Conservation (phyloP, 2,113 vertebrate species). For the Cisticola juncidis region DNA sequence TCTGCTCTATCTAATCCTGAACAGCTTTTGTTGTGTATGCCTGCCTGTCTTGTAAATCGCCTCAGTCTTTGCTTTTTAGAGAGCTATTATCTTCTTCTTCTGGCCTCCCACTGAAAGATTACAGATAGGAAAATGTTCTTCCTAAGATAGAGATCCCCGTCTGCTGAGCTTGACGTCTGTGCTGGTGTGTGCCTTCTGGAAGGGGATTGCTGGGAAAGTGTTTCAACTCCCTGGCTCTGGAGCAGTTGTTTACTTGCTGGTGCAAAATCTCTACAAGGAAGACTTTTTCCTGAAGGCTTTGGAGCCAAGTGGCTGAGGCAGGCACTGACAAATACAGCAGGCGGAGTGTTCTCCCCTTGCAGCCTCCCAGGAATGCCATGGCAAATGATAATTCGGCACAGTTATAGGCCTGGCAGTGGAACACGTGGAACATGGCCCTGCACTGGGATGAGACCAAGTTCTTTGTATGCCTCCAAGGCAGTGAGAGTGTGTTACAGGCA, state of each 20-base stretch:
- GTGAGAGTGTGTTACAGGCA: not conserved
- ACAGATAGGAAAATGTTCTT: not conserved
- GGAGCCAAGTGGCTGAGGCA: not conserved
- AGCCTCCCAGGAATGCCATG: not conserved
- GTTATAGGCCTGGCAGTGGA: not conserved
- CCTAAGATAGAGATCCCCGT: not conserved
- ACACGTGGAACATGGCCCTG: not conserved
- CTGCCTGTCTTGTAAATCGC: not conserved
- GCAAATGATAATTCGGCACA: not conserved
- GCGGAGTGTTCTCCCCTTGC: not conserved
- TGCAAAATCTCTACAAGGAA: not conserved
- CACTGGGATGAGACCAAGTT: not conserved
- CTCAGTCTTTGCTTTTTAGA: not conserved
- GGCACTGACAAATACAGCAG: not conserved
- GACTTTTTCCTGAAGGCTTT: not conserved
- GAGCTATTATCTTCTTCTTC: not conserved
- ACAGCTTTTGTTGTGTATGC: not conserved
- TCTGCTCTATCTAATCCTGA: not conserved
- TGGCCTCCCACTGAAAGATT: not conserved
- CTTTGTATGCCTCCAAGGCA: constrained; percentile 28
- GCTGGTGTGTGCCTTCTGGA: not conserved
- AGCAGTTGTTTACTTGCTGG: constrained; percentile 23
- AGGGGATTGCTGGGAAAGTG: not conserved
- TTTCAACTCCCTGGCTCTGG: not conserved
- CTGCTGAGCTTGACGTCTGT: not conserved